phyloP scores from a whole-genome alignment of 2,888 invertebrate species.

The Lithophane socia region DNA sequence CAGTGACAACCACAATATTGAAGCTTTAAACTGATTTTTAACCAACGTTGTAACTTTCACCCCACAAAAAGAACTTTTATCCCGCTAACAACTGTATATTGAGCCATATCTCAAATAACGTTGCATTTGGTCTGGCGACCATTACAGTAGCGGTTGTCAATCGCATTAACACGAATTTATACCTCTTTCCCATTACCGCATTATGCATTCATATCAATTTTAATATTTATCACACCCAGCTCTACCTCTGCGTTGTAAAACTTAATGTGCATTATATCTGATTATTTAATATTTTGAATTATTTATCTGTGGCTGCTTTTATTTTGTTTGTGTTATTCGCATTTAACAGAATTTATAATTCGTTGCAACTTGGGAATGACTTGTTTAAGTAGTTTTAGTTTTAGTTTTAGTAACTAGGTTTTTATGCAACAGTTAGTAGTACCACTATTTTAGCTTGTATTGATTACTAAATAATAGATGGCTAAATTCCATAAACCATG shows the following conservation, averaged over 20 bases:
- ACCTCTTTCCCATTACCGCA: constrained; percentile 70
- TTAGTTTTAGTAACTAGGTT: no score
- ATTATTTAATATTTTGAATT: constrained; percentile 65
- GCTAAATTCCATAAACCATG: not conserved
- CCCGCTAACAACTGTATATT: constrained; percentile 45
- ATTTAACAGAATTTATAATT: constrained; percentile 8
- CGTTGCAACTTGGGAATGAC: accelerated
- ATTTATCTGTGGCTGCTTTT: constrained; percentile 43
- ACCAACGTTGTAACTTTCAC: not conserved
- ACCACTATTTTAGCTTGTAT: not conserved
- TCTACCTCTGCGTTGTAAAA: constrained; percentile 57
- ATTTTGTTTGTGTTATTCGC: constrained; percentile 21
- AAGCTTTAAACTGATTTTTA: not conserved
- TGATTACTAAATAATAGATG: not conserved
- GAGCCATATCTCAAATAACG: constrained; percentile 47
- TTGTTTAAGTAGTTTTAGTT: no score
- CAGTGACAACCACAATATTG: not conserved
- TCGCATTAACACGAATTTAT: constrained; percentile 72
- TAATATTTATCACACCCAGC: constrained; percentile 63
- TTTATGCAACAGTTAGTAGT: no score
- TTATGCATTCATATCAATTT: constrained; percentile 70
- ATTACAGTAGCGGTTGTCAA: constrained; percentile 70
- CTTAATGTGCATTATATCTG: constrained; percentile 53
- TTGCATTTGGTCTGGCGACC: constrained; percentile 60
- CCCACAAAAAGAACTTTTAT: not conserved